Conservation (phyloP, 2,797 vertebrate genomes). For the Falco novaeseelandiae region DNA sequence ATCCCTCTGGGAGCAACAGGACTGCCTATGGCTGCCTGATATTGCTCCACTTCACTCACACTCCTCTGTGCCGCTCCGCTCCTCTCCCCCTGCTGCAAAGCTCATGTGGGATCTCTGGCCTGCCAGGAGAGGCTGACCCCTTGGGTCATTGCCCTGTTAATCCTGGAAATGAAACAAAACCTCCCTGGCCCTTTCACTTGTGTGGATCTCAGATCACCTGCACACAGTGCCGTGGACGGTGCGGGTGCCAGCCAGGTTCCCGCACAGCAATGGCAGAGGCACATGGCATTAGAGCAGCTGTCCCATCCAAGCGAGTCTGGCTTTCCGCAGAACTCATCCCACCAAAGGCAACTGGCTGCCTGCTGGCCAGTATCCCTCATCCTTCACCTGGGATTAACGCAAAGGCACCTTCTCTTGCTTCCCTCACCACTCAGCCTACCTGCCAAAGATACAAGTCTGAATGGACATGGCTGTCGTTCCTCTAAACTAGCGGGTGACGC, state of each 20-base stretch:
- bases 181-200: not conserved
- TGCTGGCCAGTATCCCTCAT: not conserved
- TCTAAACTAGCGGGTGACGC: not conserved
- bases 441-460: not conserved
- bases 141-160: not conserved
- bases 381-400: not conserved
- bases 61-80: not conserved
- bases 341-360: too few species aligned
- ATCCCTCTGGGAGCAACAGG: not conserved
- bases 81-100: not conserved
- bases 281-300: not conserved
- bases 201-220: rapidly evolving
- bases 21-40: not conserved
- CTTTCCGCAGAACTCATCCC: not conserved
- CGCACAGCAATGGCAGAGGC: not conserved
- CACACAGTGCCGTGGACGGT: too few species aligned
- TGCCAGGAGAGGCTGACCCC: not conserved
- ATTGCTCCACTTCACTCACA: rapidly evolving
- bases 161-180: not conserved
- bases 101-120: not conserved
- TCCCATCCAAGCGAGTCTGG: rapidly evolving
- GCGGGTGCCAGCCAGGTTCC: not conserved
- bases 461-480: not conserved
- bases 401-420: not conserved
- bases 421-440: not conserved